Evolutionary conservation across 1,140 invertebrate species (phyloP).

Genomic region (Subanguina moxae): DNA sequence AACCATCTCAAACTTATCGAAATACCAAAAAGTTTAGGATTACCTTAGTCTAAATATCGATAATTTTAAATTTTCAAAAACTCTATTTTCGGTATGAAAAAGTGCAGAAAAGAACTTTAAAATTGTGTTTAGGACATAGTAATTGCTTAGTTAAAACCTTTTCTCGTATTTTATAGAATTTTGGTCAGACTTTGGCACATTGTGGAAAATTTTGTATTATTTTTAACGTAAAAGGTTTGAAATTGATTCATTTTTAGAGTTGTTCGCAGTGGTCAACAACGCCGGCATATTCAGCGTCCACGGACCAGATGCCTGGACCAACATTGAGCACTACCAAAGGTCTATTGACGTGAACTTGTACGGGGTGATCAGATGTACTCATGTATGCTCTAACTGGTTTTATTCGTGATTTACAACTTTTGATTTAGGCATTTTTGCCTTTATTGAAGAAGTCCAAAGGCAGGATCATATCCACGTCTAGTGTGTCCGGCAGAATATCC

Average conservation of each 20-base stretch:
- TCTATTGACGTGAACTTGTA: slow-evolving; percentile 41
- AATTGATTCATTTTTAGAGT: slow-evolving; percentile 60
- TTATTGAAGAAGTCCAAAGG: slow-evolving; percentile 45
- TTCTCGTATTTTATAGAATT: too few relatives aligned
- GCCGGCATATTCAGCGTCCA: slow-evolving; percentile 52
- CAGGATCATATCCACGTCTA: slow-evolving; percentile 49
- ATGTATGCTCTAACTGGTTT: slow-evolving; percentile 21
- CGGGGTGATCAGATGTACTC: slow-evolving; percentile 38
- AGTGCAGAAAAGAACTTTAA: too few relatives aligned
- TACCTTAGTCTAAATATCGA: slow-evolving; percentile 16
- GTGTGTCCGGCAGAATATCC: slow-evolving; percentile 45
- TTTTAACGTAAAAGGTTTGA: neutral
- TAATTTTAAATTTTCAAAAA: slow-evolving; percentile 3
- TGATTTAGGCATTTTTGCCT: slow-evolving; percentile 45
- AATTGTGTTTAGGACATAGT: too few relatives aligned
- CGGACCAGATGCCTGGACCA: slow-evolving; percentile 50
- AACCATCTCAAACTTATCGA: too few relatives aligned
- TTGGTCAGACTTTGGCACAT: too few relatives aligned
- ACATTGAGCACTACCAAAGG: slow-evolving; percentile 34
- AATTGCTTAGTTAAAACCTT: too few relatives aligned
- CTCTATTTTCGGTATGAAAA: too few relatives aligned
- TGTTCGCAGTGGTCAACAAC: slow-evolving; percentile 76
- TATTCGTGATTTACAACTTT: too few relatives aligned
- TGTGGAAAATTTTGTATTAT: too few relatives aligned
- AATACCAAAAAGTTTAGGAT: slow-evolving; percentile 25